These are phyloP conservation scores for Xyrichtys novacula DNA, from an alignment of 2,797 vertebrate species.

Conservation along the genomic window DNA sequence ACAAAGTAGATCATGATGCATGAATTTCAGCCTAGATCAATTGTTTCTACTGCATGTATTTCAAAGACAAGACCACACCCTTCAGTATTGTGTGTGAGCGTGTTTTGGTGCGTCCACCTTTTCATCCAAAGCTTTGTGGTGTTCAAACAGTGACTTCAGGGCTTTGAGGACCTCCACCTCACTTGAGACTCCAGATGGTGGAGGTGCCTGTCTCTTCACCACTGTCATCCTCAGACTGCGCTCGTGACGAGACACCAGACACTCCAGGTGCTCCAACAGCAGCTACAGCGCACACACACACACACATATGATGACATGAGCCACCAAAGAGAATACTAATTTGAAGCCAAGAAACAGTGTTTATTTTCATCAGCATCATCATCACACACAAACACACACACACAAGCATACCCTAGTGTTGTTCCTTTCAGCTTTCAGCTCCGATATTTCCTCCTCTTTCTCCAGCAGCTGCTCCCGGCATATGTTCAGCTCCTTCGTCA, in stretches of 20 bases:
- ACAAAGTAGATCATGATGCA: slow-evolving; percentile 5
- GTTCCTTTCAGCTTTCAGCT: slow-evolving; percentile 97
- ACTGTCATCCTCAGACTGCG: slow-evolving; percentile 97
- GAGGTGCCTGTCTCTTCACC: slow-evolving; percentile 95
- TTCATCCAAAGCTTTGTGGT: slow-evolving; percentile 97
- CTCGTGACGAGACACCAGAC: slow-evolving; percentile 96
- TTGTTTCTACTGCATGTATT: slow-evolving; percentile 1
- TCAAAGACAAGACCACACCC: neutral
- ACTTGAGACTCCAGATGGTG: slow-evolving; percentile 95
- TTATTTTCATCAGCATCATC: slow-evolving; percentile 37
- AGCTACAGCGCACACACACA: slow-evolving; percentile 81
- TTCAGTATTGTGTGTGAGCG: slow-evolving; percentile 9
- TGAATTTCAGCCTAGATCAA: slow-evolving; percentile 8
- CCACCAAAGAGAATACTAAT: slow-evolving; percentile 39
- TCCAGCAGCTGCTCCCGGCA: slow-evolving; percentile 96
- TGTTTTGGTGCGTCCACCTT: slow-evolving; percentile 84
- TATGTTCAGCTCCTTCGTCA: slow-evolving; percentile 94
- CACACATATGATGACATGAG: slow-evolving; percentile 20
- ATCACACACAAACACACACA: slow-evolving; percentile 29
- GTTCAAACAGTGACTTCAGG: slow-evolving; percentile 96
- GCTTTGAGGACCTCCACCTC: slow-evolving; percentile 98
- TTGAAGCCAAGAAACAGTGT: slow-evolving; percentile 34
- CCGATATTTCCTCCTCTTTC: slow-evolving; percentile 97
- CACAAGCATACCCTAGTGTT: slow-evolving; percentile 91
- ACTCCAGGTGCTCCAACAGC: slow-evolving; percentile 96